Base-by-base conservation (phyloP, 2,797 vertebrate genomes). In the Galagoides demidoff region DNA sequence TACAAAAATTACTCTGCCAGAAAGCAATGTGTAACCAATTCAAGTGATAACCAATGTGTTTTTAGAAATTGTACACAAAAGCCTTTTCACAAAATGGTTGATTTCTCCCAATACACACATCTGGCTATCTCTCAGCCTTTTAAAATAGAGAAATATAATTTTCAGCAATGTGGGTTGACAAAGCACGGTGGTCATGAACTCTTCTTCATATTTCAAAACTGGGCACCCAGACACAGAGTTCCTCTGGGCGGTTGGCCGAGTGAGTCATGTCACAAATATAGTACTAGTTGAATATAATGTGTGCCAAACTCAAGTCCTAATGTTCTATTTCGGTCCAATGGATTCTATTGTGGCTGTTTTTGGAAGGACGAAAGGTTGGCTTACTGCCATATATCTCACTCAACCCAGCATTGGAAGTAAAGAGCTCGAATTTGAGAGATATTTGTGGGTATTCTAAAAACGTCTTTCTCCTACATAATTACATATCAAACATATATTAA, bases 31-130 rank as follows among this genome's bases (percentile, higher is more conserved):
- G 85, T 91, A 97, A 93, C 93, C 87, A 97, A 96, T 96, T 97
- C 93, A 97, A 96, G 59, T 81, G 68, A 96, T 95, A 94, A 94
- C 89, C 88, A 49, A 89, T 77, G 94, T 89, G 43, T 92, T 97
- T 97, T 98, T 95, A 97, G 94, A 97, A 97, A 98, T 92, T 94
- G 45, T 61, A 79, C 89, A 96, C 89, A 97, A 97, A 96, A 97
- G 92, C 31, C 87, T 97, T 96, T 95, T 94, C 68, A 96, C 52
- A 95, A 97, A 97, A 96, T 93, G 74, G 93, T 89, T 97, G 95
- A 84, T 97, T 97, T 96, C 97, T 71, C 85, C 89, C 96, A 97
- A 77, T 95, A 83, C 78, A 90, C 93, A 96, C 92, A 98, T 96
- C 94, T 97, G 95, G 95, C 96, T 98, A 94, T 94, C 93, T 95